Percentiles rank a stretch among this genome's conserved stretches.
These are phyloP conservation scores for Acestrorhynchus altus DNA, from an alignment of 2,797 vertebrate species.

Conservation along the genomic window DNA sequence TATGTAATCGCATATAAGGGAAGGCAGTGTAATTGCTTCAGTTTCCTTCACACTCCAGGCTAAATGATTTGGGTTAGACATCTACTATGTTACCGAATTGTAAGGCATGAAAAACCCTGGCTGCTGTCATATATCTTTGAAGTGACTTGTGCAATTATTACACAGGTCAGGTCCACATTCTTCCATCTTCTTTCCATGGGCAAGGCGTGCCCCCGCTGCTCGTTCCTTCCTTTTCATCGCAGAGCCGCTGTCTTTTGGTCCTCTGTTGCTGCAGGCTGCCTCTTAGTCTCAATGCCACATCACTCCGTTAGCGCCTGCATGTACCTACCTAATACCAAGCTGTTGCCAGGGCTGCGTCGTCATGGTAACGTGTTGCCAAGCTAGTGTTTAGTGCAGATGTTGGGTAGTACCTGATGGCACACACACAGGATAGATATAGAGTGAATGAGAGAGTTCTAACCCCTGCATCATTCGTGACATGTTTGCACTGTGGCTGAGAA, in stretches of 20 bases:
- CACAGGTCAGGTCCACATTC: background rate
- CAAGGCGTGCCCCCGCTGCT: background rate
- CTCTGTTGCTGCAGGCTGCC: background rate
- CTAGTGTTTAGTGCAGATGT: slow-evolving; percentile 44
- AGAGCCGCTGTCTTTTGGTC: background rate
- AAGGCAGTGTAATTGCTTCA: background rate
- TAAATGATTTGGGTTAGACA: background rate
- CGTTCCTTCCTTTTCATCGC: background rate
- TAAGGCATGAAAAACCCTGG: background rate
- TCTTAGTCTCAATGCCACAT: slow-evolving; percentile 20
- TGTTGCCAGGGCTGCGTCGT: slow-evolving; percentile 50
- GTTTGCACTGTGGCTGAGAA: background rate
- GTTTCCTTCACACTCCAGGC: background rate
- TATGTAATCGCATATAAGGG: background rate
- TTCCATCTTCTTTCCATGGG: background rate
- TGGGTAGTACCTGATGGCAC: slow-evolving; percentile 37
- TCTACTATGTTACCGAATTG: background rate
- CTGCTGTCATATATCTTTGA: background rate
- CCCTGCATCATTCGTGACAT: slow-evolving; percentile 9
- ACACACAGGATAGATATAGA: slow-evolving; percentile 28
- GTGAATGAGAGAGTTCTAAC: slow-evolving; percentile 30
- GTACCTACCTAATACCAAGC: slow-evolving; percentile 44
- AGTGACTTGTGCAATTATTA: background rate
- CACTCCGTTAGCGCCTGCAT: slow-evolving; percentile 10
- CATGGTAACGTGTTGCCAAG: slow-evolving; percentile 47